These are phyloP conservation scores for Phoenicopterus ruber DNA, from an alignment of 2,113 vertebrate species.

Conservation along the genomic window DNA sequence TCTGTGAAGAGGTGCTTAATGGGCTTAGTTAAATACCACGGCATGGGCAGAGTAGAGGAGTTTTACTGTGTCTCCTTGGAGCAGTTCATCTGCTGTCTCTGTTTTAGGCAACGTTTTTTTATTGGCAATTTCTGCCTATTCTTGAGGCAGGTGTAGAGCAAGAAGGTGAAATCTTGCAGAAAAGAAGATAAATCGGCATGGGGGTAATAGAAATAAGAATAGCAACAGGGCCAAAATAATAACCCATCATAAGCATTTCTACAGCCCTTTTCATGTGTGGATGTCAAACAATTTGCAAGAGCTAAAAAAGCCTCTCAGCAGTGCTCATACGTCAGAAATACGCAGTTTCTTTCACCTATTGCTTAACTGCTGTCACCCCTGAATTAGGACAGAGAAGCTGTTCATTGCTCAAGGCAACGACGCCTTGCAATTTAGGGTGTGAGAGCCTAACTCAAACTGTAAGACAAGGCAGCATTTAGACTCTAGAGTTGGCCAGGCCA, in stretches of 20 bases:
- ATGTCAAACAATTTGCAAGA: not conserved
- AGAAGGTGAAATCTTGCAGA: not conserved
- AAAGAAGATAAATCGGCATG: not conserved
- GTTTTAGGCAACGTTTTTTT: not conserved
- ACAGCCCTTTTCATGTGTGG: not conserved
- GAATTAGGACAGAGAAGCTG: constrained; percentile 16
- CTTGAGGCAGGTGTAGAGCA: not conserved
- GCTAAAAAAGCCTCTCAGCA: not conserved
- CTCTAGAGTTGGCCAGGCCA: constrained; percentile 45
- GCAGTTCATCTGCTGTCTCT: not conserved
- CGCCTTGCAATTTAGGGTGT: not conserved
- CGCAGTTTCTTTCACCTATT: not conserved
- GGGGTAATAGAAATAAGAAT: not conserved
- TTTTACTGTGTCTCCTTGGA: not conserved
- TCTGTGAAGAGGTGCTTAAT: not conserved
- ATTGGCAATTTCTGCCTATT: not conserved
- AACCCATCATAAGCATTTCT: not conserved
- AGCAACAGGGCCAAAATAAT: not conserved
- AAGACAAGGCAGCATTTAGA: constrained; percentile 51
- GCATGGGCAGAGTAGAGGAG: not conserved
- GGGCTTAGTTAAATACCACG: not conserved
- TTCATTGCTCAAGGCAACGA: not conserved
- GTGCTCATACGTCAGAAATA: not conserved
- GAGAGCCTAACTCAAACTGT: constrained; percentile 26
- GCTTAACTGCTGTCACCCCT: constrained; percentile 8